Evolutionary conservation across 2,888 invertebrate genomes (phyloP), one percentile per base, ranked within the genome.

Genomic region (Rhimphoctona megacephalus): DNA sequence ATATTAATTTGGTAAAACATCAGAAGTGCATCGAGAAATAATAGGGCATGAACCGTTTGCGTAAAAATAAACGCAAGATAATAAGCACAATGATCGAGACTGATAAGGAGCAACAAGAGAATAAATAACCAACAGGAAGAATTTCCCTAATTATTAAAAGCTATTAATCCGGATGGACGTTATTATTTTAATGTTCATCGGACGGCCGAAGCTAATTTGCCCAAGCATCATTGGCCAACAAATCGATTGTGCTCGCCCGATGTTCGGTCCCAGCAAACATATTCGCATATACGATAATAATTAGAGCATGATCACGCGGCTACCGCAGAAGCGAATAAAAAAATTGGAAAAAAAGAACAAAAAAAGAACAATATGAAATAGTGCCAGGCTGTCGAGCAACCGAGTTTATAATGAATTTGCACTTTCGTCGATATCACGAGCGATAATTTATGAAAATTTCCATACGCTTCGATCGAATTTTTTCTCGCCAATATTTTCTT

Each of bases 91-190:
- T 61, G 52, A 66, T 64, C 69, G 70, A 70, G 64, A 54, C 79
- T 52, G 64, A 64, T 54, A 57, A 19, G 25, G 25, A 64, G 61
- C 72, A 64, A 76, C 46, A 46, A 25, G 33, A 61, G 85, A 82
- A 87, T 87, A 88, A 90, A 92, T 91, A 91, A 91, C 88, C 88
- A 84, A 85, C 89, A 84, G 89, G 85, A 91, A 91, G 91, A 93
- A 93, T 93, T 93, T 93, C 92, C 92, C 93, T 93, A 93, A 94
- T 94, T 93, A 93, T 93, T 92, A 92, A 91, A 91, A 89, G 90
- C 91, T 91, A 92, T 94, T 93, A 93, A 93, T 92, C 88, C 90
- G 36, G 89, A 93, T 90, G 93, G 91, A 90, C 90, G 91, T 92
- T 92, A 93, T 94, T 93, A 94, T 92, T 93, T 93, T 93, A 93